These are phyloP conservation scores for Alsophila aescularia DNA, from an alignment of 2,888 invertebrate genomes.

Conservation along the genomic window DNA sequence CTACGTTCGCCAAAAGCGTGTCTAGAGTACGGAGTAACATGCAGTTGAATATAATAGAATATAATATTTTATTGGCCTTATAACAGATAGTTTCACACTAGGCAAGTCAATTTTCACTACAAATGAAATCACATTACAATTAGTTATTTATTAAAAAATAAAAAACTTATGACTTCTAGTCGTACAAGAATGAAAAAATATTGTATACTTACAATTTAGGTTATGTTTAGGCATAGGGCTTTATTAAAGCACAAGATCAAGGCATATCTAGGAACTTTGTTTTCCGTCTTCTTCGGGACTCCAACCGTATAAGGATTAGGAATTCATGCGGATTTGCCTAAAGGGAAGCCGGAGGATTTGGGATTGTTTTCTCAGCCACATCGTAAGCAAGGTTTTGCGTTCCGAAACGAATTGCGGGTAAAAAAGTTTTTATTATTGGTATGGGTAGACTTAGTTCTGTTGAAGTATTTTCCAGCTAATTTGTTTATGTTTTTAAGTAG, in stretches of 20 bases:
- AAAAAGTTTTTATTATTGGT: conserved; percentile 21
- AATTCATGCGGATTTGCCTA: conserved; percentile 76
- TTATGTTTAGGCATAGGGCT: too few species aligned
- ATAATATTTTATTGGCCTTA: too few species aligned
- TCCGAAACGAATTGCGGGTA: conserved; percentile 56
- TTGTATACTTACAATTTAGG: too few species aligned
- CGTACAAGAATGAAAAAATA: too few species aligned
- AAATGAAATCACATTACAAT: too few species aligned
- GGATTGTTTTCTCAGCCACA: conserved; percentile 74
- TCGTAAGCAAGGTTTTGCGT: conserved; percentile 59
- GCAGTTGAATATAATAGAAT: too few species aligned
- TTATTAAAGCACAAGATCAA: conserved; percentile 17
- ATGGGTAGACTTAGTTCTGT: conserved; percentile 10
- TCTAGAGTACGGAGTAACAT: too few species aligned
- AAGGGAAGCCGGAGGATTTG: conserved; percentile 69
- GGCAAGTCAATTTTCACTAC: too few species aligned
- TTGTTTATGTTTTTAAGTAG: not conserved
- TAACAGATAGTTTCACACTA: too few species aligned
- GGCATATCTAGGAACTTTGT: conserved; percentile 55
- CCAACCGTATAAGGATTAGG: conserved; percentile 74
- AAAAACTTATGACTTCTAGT: too few species aligned
- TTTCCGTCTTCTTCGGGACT: conserved; percentile 61
- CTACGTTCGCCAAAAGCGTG: too few species aligned
- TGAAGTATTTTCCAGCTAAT: conserved; percentile 9
- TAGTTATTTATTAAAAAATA: too few species aligned